Evolutionary conservation across 2,113 vertebrate genomes (phyloP).

Genomic region (Phalacrocorax aristotelis): DNA sequence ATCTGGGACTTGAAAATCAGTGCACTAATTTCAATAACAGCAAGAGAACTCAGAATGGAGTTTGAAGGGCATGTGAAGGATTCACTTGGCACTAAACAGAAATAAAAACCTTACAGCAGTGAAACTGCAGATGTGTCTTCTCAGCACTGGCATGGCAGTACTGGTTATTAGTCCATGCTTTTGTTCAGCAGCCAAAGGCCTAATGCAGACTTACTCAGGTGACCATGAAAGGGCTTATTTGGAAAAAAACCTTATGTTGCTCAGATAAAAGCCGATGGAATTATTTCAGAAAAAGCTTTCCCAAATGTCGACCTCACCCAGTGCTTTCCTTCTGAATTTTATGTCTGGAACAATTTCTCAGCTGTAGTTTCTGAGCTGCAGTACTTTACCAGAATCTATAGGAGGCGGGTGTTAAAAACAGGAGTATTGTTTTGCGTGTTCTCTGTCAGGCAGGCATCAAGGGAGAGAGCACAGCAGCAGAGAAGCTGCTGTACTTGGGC

Average conservation of each 20-base stretch:
- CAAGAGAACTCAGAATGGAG: neutral
- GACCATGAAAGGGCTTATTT: neutral
- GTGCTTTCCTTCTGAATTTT: neutral
- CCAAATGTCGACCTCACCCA: neutral
- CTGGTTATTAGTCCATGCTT: neutral
- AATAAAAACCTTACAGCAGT: conserved; percentile 21
- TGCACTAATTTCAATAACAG: neutral
- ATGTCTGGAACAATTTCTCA: neutral
- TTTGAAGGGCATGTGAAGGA: conserved; percentile 32
- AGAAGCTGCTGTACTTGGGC: neutral
- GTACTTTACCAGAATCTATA: neutral
- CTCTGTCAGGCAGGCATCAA: neutral
- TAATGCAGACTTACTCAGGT: neutral
- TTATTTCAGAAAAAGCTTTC: neutral
- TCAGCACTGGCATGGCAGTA: neutral
- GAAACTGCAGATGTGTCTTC: neutral
- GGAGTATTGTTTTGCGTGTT: neutral
- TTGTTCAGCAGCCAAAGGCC: neutral
- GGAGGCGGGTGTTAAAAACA: neutral
- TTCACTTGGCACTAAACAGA: conserved; percentile 51
- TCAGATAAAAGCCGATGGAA: neutral
- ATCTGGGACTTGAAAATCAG: neutral
- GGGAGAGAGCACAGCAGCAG: neutral
- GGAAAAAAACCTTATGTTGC: neutral
- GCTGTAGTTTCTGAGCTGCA: neutral